These are phyloP conservation scores for Myiothlypis coronata DNA, from an alignment of 2,797 vertebrate species.

Conservation along the genomic window DNA sequence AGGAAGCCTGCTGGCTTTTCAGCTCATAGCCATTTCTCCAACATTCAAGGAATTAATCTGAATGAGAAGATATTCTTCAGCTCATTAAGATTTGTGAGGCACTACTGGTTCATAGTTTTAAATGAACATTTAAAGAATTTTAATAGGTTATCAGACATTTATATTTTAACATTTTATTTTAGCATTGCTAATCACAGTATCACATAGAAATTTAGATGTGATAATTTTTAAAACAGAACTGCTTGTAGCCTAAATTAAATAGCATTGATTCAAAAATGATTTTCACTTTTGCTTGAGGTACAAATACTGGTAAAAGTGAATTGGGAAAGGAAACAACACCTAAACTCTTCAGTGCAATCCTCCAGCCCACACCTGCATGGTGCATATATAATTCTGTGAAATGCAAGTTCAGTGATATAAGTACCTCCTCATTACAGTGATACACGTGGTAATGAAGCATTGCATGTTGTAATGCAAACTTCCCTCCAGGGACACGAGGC, in stretches of 20 bases:
- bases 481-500: not conserved
- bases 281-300: not conserved
- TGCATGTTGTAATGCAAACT: not conserved
- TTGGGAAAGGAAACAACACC: not conserved
- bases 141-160: constrained; percentile 40
- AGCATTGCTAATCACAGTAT: not conserved
- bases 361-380: not conserved
- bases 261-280: not conserved
- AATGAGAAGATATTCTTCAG: constrained; percentile 37
- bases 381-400: not conserved
- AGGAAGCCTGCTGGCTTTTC: constrained; percentile 32
- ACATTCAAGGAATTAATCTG: constrained; percentile 33
- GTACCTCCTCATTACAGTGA: constrained; percentile 32
- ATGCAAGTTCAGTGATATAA: not conserved
- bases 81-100: constrained; percentile 57
- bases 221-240: not conserved
- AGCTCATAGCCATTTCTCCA: constrained; percentile 9
- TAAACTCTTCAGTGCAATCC: not conserved
- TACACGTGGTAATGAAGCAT: constrained; percentile 52
- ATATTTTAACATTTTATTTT: not conserved
- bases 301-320: not conserved
- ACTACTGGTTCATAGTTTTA: constrained; percentile 7
- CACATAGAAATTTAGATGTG: not conserved
- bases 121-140: constrained; percentile 47
- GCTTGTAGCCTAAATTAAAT: constrained; percentile 1